phyloP scores from a whole-genome alignment of 2,797 vertebrate species.

The Lepus townsendii region DNA sequence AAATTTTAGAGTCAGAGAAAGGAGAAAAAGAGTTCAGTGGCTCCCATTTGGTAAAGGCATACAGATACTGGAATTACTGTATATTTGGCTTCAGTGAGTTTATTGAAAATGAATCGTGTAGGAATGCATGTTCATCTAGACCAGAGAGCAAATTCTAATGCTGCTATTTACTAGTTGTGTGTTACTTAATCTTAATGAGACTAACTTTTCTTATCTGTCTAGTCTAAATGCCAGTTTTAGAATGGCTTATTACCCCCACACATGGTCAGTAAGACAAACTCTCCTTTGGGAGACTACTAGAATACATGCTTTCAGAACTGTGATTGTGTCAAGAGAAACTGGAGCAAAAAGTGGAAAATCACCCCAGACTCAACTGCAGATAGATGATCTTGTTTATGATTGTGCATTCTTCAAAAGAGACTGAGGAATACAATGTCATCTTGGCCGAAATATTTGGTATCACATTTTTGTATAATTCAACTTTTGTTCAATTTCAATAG shows the following conservation, averaged over 20 bases:
- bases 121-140: not conserved
- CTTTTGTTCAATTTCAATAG: constrained; percentile 73
- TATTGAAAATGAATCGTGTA: not conserved
- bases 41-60: not conserved
- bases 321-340: not conserved
- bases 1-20: constrained; percentile 2
- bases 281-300: not conserved
- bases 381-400: not conserved
- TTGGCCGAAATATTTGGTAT: constrained; percentile 54
- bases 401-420: not conserved
- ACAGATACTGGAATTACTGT: not conserved
- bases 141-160: not conserved
- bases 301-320: not conserved
- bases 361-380: not conserved
- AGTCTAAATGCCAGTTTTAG: not conserved
- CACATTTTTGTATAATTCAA: constrained; percentile 61
- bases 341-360: not conserved
- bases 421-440: not conserved
- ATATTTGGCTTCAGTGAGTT: not conserved
- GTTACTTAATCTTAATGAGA: not conserved
- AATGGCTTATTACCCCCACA: not conserved
- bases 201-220: constrained; percentile 30
- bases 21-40: not conserved
- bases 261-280: not conserved
- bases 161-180: not conserved